phyloP scores from a whole-genome alignment of 1,140 invertebrate species.

The Pogonognathellus flavescens region DNA sequence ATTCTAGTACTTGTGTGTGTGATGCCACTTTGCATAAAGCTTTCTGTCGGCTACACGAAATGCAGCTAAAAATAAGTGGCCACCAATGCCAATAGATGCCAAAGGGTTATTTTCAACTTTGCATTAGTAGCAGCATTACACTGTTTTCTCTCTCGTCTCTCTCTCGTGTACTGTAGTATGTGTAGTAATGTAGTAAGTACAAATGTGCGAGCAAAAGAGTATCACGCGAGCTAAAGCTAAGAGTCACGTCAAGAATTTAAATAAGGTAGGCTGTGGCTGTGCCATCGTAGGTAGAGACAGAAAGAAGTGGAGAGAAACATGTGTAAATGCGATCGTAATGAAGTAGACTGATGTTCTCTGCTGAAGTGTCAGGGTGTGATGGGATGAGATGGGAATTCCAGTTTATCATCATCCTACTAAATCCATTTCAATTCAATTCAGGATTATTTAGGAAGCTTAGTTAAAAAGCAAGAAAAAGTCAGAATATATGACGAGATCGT shows the following conservation, averaged over 20 bases:
- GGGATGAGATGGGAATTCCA: slow-evolving; percentile 4
- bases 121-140: neutral
- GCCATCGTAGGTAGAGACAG: neutral
- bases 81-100: slow-evolving; percentile 4
- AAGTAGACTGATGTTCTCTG: neutral
- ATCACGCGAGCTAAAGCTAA: too few species aligned
- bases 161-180: too few species aligned
- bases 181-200: too few species aligned
- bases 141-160: too few species aligned
- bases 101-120: slow-evolving; percentile 48
- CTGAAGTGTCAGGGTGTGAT: slow-evolving; percentile 1
- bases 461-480: neutral
- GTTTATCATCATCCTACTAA: neutral
- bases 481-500: neutral
- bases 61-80: slow-evolving; percentile 37
- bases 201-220: too few species aligned
- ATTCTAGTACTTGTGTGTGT: neutral
- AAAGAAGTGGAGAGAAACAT: neutral
- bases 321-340: neutral
- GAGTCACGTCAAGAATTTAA: slow-evolving; percentile 37
- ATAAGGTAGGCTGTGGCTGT: neutral
- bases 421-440: neutral
- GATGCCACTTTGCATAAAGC: slow-evolving; percentile 11
- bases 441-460: neutral
- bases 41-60: slow-evolving; percentile 15